Base-by-base conservation (phyloP, 2,113 vertebrate species). In the Osmerus mordax region DNA sequence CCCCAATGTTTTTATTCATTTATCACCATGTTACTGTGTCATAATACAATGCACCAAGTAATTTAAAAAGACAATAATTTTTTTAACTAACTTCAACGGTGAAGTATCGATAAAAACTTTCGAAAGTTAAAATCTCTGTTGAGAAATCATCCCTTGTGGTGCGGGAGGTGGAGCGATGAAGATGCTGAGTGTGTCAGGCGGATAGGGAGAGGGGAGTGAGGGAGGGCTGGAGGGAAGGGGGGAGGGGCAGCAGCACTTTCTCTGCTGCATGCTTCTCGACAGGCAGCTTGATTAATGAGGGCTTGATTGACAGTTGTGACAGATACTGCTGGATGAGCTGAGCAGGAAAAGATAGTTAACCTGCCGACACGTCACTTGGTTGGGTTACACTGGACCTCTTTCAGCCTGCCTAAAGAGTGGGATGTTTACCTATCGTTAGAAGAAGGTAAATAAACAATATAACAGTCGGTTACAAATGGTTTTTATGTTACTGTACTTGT, bases 281-380 rank as follows among this genome's bases (percentile, higher is more conserved):
- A 81, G 67, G 52, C 3, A 16, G 21, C 67, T 47, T 91, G 92
- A 91, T 87, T 61, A 80, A 93, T 88, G 86, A 58, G 61, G n/a
- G 23, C 3, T 66, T 83, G 87, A 87, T 81, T 83, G 86, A 69
- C 84, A 79, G 79, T 74, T 81, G 81, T 66, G 83, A 81, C 75
- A 32, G 74, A 82, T 83, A 80, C 80, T 76, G 70, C 70, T 29
- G 74, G 70, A 63, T 73, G 68, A 60, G 76, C 69, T 69, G 16
- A 69, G 63, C 62, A 55, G 70, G 68, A 75, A 74, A 60, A 82
- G 76, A 78, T 84, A 70, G 73, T 87, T 84, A 81, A 89, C 85
- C 80, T 62, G 21, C 74, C 83, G 85, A 89, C 82, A 81, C 68
- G 25, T 55, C 65, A 70, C 32, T 1, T 7, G 7, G 47, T 74